Evolutionary conservation across 1,140 invertebrate genomes (phyloP), one percentile per base, ranked within the genome.

Genomic region (Ooceraea biroi): DNA sequence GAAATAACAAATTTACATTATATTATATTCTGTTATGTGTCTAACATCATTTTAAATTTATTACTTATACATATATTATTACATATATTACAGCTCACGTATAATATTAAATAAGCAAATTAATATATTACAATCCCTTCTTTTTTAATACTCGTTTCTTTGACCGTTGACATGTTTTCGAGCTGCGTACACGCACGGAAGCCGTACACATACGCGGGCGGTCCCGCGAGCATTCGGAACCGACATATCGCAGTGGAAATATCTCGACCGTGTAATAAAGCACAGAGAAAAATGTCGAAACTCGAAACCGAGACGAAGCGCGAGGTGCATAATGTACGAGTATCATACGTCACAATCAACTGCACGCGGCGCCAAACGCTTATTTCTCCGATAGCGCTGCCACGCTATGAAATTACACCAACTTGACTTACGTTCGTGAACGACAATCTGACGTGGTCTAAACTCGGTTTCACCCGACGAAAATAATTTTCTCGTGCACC

Each of bases 301-400:
- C 90, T 90, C 89, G 90, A 91, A 91, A 90, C 90, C 89, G 89
- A 89, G 90, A 91, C 90, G 89, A 90, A 87, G 86, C 89, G 83
- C 88, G 88, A 87, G 86, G 83, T 85, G 88, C 86, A 90, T 91
- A 89, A 91, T 90, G 88, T 90, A 91, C 90, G 90, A 90, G 89
- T 90, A 90, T 89, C 90, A 91, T 91, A 90, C 90, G 89, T 91
- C 89, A 91, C 90, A 89, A 91, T 91, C 90, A 91, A 89, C 86
- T 91, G 90, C 90, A 91, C 88, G 90, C 90, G 90, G 90, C 90
- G 89, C 90, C 88, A 89, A 91, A 90, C 84, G 89, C 89, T 91
- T 91, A 91, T 91, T 91, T 88, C 89, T 86, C 89, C 88, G 88
- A 91, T 91, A 85, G 88, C 85, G 88, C 84, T 90, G 88, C 84